Evolutionary conservation across 2,888 invertebrate species (phyloP), one percentile per base, ranked within the genome.

Genomic region (Elmis aenea): DNA sequence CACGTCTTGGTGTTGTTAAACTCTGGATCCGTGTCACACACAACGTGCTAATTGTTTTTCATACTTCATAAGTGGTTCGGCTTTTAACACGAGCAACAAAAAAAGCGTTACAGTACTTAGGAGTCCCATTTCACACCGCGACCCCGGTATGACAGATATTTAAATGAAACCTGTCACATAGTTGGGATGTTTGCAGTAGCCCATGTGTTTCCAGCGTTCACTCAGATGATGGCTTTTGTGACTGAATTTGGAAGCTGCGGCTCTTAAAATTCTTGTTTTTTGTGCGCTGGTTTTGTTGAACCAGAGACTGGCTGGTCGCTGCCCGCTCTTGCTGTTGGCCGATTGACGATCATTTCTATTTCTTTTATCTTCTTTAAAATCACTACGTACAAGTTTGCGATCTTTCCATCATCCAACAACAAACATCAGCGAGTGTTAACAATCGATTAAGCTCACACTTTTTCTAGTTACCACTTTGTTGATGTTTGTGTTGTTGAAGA

Each of bases 81-180:
- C n/a, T n/a, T n/a, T n/a, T n/a, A n/a, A n/a, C n/a, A n/a, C n/a
- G n/a, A n/a, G n/a, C n/a, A n/a, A n/a, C n/a, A n/a, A n/a, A n/a
- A n/a, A n/a, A n/a, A n/a, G n/a, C n/a, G n/a, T n/a, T n/a, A n/a
- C n/a, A n/a, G n/a, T n/a, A n/a, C n/a, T n/a, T n/a, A n/a, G n/a
- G n/a, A n/a, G n/a, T n/a, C 18, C 29, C 30, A 45, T 45, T 45
- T 41, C 38, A 32, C 38, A 31, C 38, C 42, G 43, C 40, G 38
- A 31, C 39, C 32, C 26, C 38, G 42, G 46, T 41, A 46, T 46
- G 51, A 46, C 52, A 50, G 51, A 54, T 52, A 54, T 54, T 55
- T 52, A 55, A 54, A 51, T 53, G 48, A 56, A 56, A 55, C 50
- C 57, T 50, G 56, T 57, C 57, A 58, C 59, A 58, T 59, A 54